Evolutionary conservation across 2,888 invertebrate species (phyloP).

Genomic region (Tenthredo amoena): DNA sequence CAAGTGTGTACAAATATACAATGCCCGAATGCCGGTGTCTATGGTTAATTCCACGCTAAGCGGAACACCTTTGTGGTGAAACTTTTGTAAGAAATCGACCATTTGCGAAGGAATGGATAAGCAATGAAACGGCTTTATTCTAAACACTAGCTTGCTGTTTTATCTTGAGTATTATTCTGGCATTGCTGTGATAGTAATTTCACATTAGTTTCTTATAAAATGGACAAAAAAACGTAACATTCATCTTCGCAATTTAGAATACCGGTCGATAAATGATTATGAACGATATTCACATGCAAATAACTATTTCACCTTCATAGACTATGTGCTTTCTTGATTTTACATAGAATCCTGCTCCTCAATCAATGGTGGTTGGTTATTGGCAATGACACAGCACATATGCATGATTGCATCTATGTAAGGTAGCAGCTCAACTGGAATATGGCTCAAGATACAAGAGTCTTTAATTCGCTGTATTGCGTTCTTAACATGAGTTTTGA

Average conservation of each 20-base stretch:
- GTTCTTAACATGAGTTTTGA: conserved; percentile 43
- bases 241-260: neutral
- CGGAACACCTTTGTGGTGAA: too few species aligned
- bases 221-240: neutral
- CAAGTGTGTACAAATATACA: too few species aligned
- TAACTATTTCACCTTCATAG: neutral
- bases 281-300: too few species aligned
- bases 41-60: too few species aligned
- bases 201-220: neutral
- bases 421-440: conserved; percentile 43
- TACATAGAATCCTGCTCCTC: neutral
- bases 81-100: neutral
- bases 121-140: neutral
- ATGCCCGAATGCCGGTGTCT: too few species aligned
- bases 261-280: neutral
- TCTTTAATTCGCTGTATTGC: conserved; percentile 53
- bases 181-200: neutral
- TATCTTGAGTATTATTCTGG: neutral
- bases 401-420: conserved; percentile 53
- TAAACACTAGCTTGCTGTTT: neutral
- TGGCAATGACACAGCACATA: conserved; percentile 55
- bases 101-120: too few species aligned
- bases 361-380: conserved; percentile 1
- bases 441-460: conserved; percentile 41
- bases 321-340: neutral